Percentiles rank a stretch among this genome's conserved stretches.
Conservation (phyloP, 2,797 vertebrate genomes). For the Neopelma chrysocephalum region DNA sequence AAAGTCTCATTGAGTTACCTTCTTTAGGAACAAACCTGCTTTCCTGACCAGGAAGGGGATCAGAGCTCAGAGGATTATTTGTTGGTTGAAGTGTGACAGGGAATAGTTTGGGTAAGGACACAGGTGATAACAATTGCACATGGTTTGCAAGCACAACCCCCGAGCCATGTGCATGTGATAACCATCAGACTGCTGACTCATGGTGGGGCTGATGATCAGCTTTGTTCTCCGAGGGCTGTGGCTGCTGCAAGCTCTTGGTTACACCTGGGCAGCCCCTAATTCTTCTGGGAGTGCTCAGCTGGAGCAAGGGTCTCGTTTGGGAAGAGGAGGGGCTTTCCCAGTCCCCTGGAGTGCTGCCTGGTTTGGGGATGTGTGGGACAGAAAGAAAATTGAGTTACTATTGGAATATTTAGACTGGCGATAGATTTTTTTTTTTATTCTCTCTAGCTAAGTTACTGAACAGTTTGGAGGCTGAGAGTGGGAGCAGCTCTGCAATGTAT, state of each 20-base stretch:
- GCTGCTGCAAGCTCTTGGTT: not conserved
- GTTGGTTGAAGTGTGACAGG: not conserved
- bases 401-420: accelerated
- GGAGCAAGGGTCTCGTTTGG: accelerated
- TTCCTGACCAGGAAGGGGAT: no score
- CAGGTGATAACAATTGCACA: not conserved
- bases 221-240: accelerated
- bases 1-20: not conserved
- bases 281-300: not conserved
- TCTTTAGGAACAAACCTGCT: not conserved
- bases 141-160: not conserved
- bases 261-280: accelerated
- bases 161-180: accelerated
- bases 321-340: not conserved
- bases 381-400: accelerated
- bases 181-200: accelerated
- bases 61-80: not conserved
- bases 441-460: not conserved
- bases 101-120: not conserved
- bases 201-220: not conserved
- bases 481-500: not conserved
- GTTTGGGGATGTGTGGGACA: accelerated
- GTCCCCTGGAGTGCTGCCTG: no score
- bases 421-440: accelerated
- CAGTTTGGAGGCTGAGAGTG: accelerated